These are phyloP conservation scores for Danio jaintianensis DNA, from an alignment of 2,797 vertebrate species.

Conservation along the genomic window DNA sequence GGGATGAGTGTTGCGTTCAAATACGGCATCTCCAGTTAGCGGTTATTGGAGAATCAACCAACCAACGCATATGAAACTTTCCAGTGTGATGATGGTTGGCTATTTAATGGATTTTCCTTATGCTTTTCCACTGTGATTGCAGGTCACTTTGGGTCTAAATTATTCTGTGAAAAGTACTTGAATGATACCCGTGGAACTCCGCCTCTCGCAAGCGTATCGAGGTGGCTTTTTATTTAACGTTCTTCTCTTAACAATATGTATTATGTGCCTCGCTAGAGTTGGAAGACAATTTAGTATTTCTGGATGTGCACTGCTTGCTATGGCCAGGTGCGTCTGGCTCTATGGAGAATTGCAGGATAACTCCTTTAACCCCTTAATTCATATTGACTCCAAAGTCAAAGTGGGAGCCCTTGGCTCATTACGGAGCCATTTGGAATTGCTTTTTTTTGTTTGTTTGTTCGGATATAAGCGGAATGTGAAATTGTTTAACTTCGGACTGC, in stretches of 20 bases:
- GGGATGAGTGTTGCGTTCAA: neutral
- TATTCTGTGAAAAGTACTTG: constrained; percentile 84
- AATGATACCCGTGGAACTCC: constrained; percentile 69
- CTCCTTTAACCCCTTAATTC: constrained; percentile 39
- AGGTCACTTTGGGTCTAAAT: constrained; percentile 75
- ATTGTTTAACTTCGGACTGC: neutral
- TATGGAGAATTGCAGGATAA: constrained; percentile 33
- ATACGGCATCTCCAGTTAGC: neutral
- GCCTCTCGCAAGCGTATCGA: neutral
- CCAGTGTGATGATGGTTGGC: constrained; percentile 32
- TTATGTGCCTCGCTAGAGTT: constrained; percentile 71
- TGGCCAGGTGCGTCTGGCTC: constrained; percentile 53
- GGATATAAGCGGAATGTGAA: constrained; percentile 9
- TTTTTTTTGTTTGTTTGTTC: neutral
- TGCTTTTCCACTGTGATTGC: constrained; percentile 60
- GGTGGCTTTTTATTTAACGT: constrained; percentile 64
- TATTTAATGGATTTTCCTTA: constrained; percentile 44
- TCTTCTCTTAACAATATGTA: constrained; percentile 59
- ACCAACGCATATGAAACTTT: constrained; percentile 45
- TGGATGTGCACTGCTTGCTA: constrained; percentile 55
- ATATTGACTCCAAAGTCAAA: constrained; percentile 18
- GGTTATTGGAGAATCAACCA: constrained; percentile 7
- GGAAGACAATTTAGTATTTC: constrained; percentile 44
- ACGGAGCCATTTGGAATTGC: neutral
- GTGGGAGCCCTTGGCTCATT: neutral